Evolutionary conservation across 1,140 invertebrate genomes (phyloP).

Genomic region (silkworm (Bombyx mori)): ASM3026992v2 NC_085109.1:10913001-10913500

Average conservation of each 20-base stretch:
- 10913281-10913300: slow-evolving; percentile 61
- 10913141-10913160: slow-evolving; percentile 38
- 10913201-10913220: slow-evolving; percentile 57
- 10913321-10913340: slow-evolving; percentile 3
- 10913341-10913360: neutral
- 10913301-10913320: slow-evolving; percentile 33
- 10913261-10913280: slow-evolving; percentile 69
- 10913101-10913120: neutral
- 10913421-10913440: slow-evolving; percentile 59
- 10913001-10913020: no score
- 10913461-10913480: slow-evolving; percentile 54
- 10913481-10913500: slow-evolving; percentile 55
- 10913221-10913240: slow-evolving; percentile 57
- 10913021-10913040: no score
- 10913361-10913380: neutral
- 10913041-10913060: no score
- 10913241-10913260: slow-evolving; percentile 45
- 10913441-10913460: slow-evolving; percentile 42
- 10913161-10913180: slow-evolving; percentile 44
- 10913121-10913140: slow-evolving; percentile 29
- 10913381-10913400: neutral
- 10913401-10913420: slow-evolving; percentile 36
- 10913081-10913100: slow-evolving; percentile 42
- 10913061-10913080: slow-evolving; percentile 24
- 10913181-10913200: slow-evolving; percentile 41